Conservation (phyloP, 2,113 vertebrate genomes). For the Ptychochromis oligacanthus region DNA sequence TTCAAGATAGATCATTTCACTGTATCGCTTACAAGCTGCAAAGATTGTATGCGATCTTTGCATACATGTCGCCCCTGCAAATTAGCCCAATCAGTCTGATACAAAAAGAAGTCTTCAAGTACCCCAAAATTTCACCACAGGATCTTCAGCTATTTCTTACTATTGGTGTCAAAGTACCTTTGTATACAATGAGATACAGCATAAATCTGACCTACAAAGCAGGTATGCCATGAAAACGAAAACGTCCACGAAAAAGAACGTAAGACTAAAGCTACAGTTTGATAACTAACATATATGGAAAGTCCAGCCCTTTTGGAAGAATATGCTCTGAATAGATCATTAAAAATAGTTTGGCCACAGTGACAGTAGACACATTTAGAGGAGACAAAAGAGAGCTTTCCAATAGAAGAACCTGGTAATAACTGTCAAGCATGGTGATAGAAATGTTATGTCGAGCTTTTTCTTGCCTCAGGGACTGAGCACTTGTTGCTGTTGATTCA, state of each 20-base stretch:
- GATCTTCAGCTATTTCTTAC: background rate
- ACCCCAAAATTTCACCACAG: background rate
- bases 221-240: background rate
- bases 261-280: too few relatives aligned
- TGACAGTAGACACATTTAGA: background rate
- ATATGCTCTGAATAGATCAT: too few relatives aligned
- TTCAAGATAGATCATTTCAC: background rate
- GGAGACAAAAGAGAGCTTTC: background rate
- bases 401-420: background rate
- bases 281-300: too few relatives aligned
- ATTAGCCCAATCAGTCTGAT: background rate
- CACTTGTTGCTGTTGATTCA: background rate
- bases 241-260: too few relatives aligned
- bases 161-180: background rate
- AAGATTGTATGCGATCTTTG: too few relatives aligned
- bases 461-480: background rate
- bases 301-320: too few relatives aligned
- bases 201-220: background rate
- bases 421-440: background rate
- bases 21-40: too few relatives aligned
- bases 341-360: too few relatives aligned
- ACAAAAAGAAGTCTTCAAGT: background rate
- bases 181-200: background rate
- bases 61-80: too few relatives aligned
- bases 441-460: background rate